Evolutionary conservation across 2,888 invertebrate genomes (phyloP).

Genomic region (Escarpia spicata): DNA sequence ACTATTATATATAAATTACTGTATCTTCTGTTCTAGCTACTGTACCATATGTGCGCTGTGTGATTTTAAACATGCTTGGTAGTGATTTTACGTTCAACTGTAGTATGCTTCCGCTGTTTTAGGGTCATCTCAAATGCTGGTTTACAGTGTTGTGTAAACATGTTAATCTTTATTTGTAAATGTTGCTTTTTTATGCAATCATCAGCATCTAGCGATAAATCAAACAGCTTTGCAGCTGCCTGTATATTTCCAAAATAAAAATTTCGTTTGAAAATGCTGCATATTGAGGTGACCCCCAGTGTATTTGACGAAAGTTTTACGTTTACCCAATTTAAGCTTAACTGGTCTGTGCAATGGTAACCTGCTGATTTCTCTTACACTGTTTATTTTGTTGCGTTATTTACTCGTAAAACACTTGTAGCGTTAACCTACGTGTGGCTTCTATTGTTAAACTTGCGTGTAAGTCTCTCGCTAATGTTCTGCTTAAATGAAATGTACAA

Average conservation of each 20-base stretch:
- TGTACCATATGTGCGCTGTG: background rate
- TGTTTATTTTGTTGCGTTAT: background rate
- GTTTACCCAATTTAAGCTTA: background rate
- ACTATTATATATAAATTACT: background rate
- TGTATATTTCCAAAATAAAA: background rate
- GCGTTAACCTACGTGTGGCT: background rate
- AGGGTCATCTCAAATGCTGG: background rate
- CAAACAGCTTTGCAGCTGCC: background rate
- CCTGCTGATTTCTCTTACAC: background rate
- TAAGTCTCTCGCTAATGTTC: background rate
- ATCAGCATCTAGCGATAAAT: background rate
- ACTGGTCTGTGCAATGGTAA: background rate
- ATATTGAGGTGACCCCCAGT: background rate
- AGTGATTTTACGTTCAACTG: background rate
- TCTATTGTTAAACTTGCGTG: background rate
- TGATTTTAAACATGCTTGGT: background rate
- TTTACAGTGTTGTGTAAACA: background rate
- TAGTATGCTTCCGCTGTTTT: background rate
- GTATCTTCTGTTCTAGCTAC: background rate
- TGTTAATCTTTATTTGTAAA: background rate
- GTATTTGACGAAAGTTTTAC: background rate
- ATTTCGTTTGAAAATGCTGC: background rate
- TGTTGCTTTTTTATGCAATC: background rate
- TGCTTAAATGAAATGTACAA: background rate
- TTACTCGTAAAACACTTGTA: background rate